Evolutionary conservation across 2,113 vertebrate species (phyloP).

Genomic region (Galeopterus variegatus): DNA sequence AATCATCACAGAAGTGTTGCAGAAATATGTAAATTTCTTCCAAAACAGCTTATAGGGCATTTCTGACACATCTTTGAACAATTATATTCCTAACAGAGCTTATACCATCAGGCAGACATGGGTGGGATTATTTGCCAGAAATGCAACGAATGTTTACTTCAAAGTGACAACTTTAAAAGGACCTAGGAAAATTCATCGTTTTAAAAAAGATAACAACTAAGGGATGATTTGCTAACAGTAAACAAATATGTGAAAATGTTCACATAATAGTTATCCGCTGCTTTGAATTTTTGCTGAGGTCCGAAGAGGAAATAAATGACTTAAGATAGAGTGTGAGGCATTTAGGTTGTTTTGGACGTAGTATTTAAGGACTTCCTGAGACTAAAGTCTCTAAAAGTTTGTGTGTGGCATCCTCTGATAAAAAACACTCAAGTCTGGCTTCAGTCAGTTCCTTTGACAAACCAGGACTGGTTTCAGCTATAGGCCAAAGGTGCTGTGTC

Average conservation of each 20-base stretch:
- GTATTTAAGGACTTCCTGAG: constrained; percentile 54
- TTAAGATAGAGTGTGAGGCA: constrained; percentile 51
- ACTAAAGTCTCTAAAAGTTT: constrained; percentile 67
- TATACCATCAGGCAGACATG: not conserved
- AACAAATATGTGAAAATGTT: constrained; percentile 68
- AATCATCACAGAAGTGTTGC: not conserved
- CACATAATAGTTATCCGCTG: constrained; percentile 61
- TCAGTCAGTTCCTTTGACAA: constrained; percentile 58
- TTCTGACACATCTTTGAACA: not conserved
- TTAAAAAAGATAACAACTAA: not conserved
- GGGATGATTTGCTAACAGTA: constrained; percentile 50
- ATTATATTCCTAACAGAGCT: not conserved
- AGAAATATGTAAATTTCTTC: not conserved
- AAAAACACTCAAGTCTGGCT: constrained; percentile 33
- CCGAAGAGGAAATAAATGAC: constrained; percentile 50
- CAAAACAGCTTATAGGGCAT: not conserved
- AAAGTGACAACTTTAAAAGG: constrained; percentile 23
- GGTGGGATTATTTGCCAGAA: constrained; percentile 41
- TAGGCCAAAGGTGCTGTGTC: not conserved
- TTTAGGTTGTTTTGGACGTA: constrained; percentile 68
- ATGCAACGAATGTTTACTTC: constrained; percentile 49
- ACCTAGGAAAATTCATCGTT: constrained; percentile 43
- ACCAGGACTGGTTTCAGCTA: constrained; percentile 42
- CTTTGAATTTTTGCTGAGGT: constrained; percentile 65
- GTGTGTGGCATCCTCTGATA: constrained; percentile 71